Evolutionary conservation across 1,140 invertebrate genomes (phyloP), one percentile per base, ranked within the genome.

Genomic region (Diabrotica undecimpunctata): DNA sequence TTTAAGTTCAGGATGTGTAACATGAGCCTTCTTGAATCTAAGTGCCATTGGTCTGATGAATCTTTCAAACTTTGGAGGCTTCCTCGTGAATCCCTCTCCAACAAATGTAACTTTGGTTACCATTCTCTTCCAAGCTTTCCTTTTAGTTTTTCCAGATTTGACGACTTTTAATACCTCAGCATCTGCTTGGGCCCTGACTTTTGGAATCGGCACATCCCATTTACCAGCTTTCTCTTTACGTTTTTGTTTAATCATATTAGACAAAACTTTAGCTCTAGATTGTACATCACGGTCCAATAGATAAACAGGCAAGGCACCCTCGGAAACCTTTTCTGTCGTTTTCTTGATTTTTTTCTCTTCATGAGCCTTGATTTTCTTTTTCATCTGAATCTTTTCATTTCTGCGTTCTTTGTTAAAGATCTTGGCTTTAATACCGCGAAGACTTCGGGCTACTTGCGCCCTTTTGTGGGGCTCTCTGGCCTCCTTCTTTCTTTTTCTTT

Each of bases 221-320:
- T 99, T 99, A 0, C 97, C 98, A 63, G 95, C 96, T 78, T 99
- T 99, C 81, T 99, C 97, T 81, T 99, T 99, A 2, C 98, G 85
- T 81, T 99, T 99, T 79, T 99, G 97, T 83, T 99, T 99, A 64
- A 99, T 97, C 91, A 98, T 98, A 78, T 99, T 99, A 0, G 96
- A 98, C 0, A 99, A 81, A 13, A 99, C 90, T 82, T 99, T 99
- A 5, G 96, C 95, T 56, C 91, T 84, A 5, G 88, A 90, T 70
- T 98, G 93, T n/a, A 93, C 87, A 82, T 99, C 93, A 82, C 98
- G 88, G 83, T 99, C 98, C 46, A 99, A 81, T 6, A 99, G 82
- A 81, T 99, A 99, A 0, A 95, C 93, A 0, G 98, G 97, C 9
- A 99, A 78, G 0, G 96, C 97, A 65, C 95, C 96, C 76, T 97